Evolutionary conservation across 2,797 vertebrate species (phyloP).

Genomic region (Sebastiscus tertius): DNA sequence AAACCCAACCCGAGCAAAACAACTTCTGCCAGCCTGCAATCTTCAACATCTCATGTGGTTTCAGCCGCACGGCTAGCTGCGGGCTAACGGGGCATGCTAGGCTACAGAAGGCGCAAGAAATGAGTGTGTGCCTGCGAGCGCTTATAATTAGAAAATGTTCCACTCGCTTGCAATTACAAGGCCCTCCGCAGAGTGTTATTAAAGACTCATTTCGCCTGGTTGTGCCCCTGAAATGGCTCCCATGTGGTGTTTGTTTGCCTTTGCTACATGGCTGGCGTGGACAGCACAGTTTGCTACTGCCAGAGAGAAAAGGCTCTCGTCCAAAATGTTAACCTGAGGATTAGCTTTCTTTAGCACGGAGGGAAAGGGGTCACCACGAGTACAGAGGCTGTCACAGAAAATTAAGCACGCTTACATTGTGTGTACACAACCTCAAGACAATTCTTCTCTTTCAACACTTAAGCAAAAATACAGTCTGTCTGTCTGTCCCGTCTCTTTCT

Average conservation of each 20-base stretch:
- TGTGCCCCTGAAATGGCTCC: conserved; percentile 57
- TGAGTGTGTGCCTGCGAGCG: conserved; percentile 18
- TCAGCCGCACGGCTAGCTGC: conserved; percentile 23
- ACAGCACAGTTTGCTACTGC: conserved; percentile 5
- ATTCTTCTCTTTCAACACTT: background rate
- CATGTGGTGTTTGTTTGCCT: conserved; percentile 62
- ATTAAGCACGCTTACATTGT: background rate
- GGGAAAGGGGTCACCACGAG: conserved; percentile 1
- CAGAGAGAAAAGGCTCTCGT: background rate
- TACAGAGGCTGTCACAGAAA: conserved; percentile 17
- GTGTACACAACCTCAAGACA: background rate
- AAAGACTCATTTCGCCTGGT: conserved; percentile 56
- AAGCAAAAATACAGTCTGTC: background rate
- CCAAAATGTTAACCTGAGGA: conserved; percentile 23
- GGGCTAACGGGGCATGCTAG: conserved; percentile 29
- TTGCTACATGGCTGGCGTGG: conserved; percentile 4
- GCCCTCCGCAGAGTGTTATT: conserved; percentile 61
- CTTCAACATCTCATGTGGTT: conserved; percentile 59
- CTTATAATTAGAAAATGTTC: conserved; percentile 68
- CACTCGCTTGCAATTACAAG: conserved; percentile 55
- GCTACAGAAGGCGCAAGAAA: conserved; percentile 30
- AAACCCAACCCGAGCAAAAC: conserved; percentile 33
- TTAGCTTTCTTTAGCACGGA: background rate
- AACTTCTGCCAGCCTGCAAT: conserved; percentile 49
- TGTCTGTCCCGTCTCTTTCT: background rate